Conservation (phyloP, 2,888 invertebrate genomes). For the Calephelis perditalis region DNA sequence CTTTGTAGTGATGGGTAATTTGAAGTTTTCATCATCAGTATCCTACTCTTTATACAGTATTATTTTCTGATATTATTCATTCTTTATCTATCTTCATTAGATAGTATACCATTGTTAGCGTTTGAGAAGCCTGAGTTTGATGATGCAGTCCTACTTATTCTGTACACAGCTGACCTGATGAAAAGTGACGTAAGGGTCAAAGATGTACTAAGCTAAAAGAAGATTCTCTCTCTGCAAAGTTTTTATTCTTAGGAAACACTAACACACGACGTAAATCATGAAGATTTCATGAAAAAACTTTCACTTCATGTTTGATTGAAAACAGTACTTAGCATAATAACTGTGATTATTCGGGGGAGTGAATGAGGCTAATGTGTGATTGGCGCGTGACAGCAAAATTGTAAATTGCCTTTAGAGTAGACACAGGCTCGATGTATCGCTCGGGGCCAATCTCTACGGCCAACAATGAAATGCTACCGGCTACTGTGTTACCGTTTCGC, state of each 20-base stretch:
- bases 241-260: neutral
- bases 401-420: slow-evolving; percentile 4
- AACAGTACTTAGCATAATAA: slow-evolving; percentile 10
- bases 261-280: neutral
- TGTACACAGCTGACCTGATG: too few relatives aligned
- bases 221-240: too few relatives aligned
- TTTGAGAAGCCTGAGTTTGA: too few relatives aligned
- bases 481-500: neutral
- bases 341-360: neutral
- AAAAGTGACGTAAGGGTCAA: too few relatives aligned
- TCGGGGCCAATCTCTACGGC: neutral
- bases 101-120: too few relatives aligned
- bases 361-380: slow-evolving; percentile 5
- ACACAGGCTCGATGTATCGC: neutral
- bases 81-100: too few relatives aligned
- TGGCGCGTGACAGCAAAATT: slow-evolving; percentile 2
- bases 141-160: too few relatives aligned
- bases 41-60: too few relatives aligned
- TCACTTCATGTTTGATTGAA: slow-evolving; percentile 3
- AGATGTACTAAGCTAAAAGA: too few relatives aligned
- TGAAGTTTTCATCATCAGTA: too few relatives aligned
- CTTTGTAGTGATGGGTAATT: too few relatives aligned
- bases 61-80: too few relatives aligned
- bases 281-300: slow-evolving; percentile 1
- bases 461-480: slow-evolving; percentile 3